Conservation (phyloP, 2,113 vertebrate genomes). For the Lethenteron camtschaticum region DNA sequence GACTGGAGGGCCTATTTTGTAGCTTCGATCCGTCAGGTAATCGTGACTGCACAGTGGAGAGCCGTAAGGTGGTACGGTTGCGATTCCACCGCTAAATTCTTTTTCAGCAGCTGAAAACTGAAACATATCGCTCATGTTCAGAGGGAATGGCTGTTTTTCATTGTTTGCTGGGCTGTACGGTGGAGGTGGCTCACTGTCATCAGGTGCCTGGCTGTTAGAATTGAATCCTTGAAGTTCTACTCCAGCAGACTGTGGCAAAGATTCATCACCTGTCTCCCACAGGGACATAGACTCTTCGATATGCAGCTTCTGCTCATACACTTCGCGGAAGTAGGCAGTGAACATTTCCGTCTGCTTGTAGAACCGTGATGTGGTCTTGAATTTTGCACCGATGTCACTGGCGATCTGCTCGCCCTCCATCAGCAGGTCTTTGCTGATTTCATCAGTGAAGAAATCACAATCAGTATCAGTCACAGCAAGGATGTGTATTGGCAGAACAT, state of each 20-base stretch:
- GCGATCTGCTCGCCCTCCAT: conserved; percentile 96
- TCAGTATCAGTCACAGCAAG: conserved; percentile 96
- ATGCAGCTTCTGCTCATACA: conserved; percentile 67
- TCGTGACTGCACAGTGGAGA: conserved; percentile 63
- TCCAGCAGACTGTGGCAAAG: conserved; percentile 67
- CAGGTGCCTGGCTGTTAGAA: conserved; percentile 77
- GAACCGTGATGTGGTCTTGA: conserved; percentile 92
- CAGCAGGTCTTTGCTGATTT: conserved; percentile 90
- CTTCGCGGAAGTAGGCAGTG: conserved; percentile 83
- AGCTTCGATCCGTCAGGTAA: conserved; percentile 57
- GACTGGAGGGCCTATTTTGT: conserved; percentile 98
- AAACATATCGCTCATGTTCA: too few relatives aligned
- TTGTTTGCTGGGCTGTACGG: conserved; percentile 34
- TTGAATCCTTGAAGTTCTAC: conserved; percentile 59
- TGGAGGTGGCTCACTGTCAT: conserved; percentile 83
- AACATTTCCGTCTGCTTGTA: conserved; percentile 90
- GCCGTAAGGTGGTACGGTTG: conserved; percentile 39
- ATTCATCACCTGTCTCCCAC: conserved; percentile 40
- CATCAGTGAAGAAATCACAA: conserved; percentile 93
- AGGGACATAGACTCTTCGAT: conserved; percentile 45
- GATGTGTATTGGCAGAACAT: conserved; percentile 87
- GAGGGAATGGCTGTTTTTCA: too few relatives aligned
- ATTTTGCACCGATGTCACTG: conserved; percentile 83
- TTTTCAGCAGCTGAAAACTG: too few relatives aligned
- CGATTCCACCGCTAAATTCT: too few relatives aligned